These are phyloP conservation scores for Mirounga angustirostris DNA, from an alignment of 2,113 vertebrate genomes.

Conservation along the genomic window DNA sequence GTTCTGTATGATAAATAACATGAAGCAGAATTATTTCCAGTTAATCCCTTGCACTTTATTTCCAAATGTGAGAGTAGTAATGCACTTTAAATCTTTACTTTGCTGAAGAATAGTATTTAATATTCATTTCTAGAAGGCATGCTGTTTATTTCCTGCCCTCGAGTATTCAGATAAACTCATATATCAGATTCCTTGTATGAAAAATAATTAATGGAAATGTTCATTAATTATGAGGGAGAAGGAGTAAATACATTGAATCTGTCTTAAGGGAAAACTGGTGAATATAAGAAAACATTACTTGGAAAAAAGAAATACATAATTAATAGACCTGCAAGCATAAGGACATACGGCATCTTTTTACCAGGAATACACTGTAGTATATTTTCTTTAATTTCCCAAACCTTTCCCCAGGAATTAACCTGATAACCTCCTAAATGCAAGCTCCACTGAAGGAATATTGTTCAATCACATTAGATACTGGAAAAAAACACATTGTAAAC, in stretches of 20 bases:
- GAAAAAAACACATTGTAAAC: background rate
- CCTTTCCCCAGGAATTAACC: background rate
- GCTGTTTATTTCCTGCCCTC: background rate
- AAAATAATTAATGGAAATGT: constrained; percentile 36
- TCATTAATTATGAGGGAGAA: background rate
- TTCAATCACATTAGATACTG: background rate
- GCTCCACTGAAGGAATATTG: background rate
- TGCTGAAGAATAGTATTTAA: background rate
- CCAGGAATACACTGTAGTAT: background rate
- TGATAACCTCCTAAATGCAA: background rate
- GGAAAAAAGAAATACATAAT: background rate
- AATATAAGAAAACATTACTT: constrained; percentile 12
- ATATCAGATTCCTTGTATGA: background rate
- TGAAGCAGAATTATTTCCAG: background rate
- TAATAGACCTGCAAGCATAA: background rate
- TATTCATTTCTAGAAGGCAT: background rate
- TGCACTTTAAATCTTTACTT: constrained; percentile 14
- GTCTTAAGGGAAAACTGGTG: background rate
- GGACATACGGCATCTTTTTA: background rate
- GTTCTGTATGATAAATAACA: background rate
- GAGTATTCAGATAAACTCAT: background rate
- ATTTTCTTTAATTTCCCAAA: constrained; percentile 30
- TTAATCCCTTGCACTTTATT: background rate
- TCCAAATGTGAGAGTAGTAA: background rate
- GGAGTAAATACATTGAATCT: constrained; percentile 26